These are phyloP conservation scores for Drosophila kohkoa DNA, from an alignment of 1,140 invertebrate genomes.

Conservation along the genomic window DNA sequence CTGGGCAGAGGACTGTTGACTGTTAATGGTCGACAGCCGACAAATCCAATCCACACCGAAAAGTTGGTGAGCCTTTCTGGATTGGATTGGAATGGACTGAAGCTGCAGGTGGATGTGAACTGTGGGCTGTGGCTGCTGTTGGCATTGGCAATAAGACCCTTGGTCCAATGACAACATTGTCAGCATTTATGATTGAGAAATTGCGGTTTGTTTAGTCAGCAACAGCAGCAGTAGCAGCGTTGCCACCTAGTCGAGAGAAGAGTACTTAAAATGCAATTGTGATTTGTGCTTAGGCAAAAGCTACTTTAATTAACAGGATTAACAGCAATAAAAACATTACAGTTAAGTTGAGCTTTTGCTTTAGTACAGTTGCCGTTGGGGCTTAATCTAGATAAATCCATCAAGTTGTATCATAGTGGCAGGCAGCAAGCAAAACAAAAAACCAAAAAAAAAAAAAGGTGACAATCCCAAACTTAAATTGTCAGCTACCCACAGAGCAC, in stretches of 20 bases:
- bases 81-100: background rate
- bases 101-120: conserved; percentile 1
- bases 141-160: conserved; percentile 5
- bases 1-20: conserved; percentile 3
- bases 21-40: conserved; percentile 13
- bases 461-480: conserved; percentile 43
- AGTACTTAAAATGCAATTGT: background rate
- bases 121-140: background rate
- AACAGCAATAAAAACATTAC: background rate
- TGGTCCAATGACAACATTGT: conserved; percentile 33
- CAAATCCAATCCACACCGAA: conserved; percentile 40
- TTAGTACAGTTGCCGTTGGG: background rate
- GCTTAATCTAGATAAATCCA: conserved; percentile 35
- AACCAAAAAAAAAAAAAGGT: conserved; percentile 33
- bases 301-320: conserved; percentile 16
- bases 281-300: background rate
- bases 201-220: conserved; percentile 32
- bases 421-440: background rate
- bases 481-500: conserved; percentile 34
- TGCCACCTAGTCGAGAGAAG: conserved; percentile 10
- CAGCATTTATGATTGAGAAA: conserved; percentile 54
- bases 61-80: background rate
- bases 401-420: conserved; percentile 15
- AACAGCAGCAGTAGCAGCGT: background rate
- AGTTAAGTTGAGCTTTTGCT: background rate